phyloP scores from a whole-genome alignment of 1,140 invertebrate species.

The Trichonephila inaurata region DNA sequence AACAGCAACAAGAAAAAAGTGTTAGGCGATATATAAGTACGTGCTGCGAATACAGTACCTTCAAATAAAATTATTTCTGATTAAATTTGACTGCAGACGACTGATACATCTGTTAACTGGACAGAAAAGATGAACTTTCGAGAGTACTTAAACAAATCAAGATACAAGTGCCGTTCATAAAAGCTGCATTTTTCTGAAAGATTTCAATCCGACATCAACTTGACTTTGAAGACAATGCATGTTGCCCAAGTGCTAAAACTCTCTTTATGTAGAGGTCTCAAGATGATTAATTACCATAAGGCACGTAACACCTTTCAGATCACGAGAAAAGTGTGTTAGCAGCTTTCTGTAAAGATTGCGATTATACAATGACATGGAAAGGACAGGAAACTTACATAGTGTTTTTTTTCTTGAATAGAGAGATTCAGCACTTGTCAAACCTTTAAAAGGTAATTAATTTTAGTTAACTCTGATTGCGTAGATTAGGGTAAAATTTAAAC shows the following conservation, averaged over 20 bases:
- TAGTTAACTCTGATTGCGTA: background rate
- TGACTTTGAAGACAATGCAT: background rate
- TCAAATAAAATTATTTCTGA: background rate
- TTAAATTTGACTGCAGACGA: background rate
- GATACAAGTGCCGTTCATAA: background rate
- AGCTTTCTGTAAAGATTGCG: slow-evolving; percentile 6
- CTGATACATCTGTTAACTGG: background rate
- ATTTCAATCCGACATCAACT: background rate
- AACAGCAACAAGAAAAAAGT: too few species aligned
- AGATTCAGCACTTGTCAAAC: slow-evolving; percentile 1
- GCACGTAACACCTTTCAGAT: slow-evolving; percentile 20
- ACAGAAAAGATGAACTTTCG: background rate
- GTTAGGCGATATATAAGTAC: too few species aligned
- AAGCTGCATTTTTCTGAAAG: slow-evolving; percentile 6
- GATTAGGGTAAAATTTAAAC: background rate
- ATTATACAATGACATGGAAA: background rate
- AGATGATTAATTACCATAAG: slow-evolving; percentile 15
- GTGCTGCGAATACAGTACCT: too few species aligned
- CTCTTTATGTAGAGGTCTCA: background rate
- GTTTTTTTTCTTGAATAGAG: background rate
- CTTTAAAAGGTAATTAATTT: slow-evolving; percentile 26
- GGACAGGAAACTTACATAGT: slow-evolving; percentile 8
- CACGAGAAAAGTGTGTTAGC: slow-evolving; percentile 16
- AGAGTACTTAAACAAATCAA: background rate
- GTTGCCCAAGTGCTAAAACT: background rate